A percentile compares a stretch with the other conserved stretches of the same genome.
Evolutionary conservation across 2,113 vertebrate species (phyloP).

Genomic region (Hemibagrus wyckioides): DNA sequence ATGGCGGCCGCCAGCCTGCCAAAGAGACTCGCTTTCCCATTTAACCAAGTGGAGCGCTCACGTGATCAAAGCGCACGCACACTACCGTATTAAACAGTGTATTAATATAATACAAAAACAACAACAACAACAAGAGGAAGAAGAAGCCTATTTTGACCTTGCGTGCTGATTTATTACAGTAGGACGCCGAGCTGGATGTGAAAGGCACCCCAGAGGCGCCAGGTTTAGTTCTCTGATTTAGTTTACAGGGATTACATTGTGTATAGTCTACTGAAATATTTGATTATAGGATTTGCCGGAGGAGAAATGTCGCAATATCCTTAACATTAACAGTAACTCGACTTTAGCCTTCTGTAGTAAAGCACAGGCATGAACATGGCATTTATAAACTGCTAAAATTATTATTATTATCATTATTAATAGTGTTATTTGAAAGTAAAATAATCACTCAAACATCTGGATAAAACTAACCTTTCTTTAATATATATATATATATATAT

Average conservation of each 20-base stretch:
- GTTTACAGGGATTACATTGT: constrained; percentile 62
- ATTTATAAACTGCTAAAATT: background rate
- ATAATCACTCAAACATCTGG: background rate
- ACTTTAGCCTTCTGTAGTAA: background rate
- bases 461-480: no score
- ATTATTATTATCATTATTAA: background rate
- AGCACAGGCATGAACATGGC: background rate
- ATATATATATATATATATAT: no score
- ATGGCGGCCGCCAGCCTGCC: constrained; percentile 75
- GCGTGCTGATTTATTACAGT: background rate
- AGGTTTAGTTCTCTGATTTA: background rate
- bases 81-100: constrained; percentile 13
- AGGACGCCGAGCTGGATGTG: background rate
- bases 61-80: constrained; percentile 66
- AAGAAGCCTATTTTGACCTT: background rate
- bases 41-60: constrained; percentile 70
- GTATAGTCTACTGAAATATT: constrained; percentile 53
- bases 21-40: constrained; percentile 72
- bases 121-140: background rate
- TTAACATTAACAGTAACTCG: background rate
- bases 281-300: constrained; percentile 43
- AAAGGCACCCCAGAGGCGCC: background rate
- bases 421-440: background rate
- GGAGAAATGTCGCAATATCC: background rate
- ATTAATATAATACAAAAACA: background rate